These are phyloP conservation scores for Argyrosomus regius DNA, from an alignment of 2,797 vertebrate genomes.

Conservation along the genomic window DNA sequence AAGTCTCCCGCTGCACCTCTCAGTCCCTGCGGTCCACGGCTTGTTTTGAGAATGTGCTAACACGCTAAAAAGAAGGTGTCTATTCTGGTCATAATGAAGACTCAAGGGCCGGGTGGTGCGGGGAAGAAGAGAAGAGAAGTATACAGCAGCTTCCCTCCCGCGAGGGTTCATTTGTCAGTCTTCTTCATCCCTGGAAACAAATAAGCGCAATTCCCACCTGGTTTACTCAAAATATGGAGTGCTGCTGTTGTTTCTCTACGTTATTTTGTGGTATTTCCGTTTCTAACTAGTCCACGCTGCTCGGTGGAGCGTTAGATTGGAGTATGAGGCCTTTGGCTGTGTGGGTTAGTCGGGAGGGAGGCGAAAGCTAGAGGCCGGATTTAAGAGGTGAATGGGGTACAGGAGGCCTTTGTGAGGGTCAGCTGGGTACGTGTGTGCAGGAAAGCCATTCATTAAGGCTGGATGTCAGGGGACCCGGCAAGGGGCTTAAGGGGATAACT, in stretches of 20 bases:
- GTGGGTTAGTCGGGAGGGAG: slow-evolving; percentile 26
- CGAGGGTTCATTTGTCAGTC: slow-evolving; percentile 84
- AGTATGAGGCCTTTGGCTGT: slow-evolving; percentile 54
- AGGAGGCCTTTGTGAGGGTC: slow-evolving; percentile 53
- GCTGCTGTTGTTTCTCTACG: slow-evolving; percentile 70
- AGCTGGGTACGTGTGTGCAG: slow-evolving; percentile 45
- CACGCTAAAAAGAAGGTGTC: slow-evolving; percentile 81
- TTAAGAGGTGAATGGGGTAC: slow-evolving; percentile 47
- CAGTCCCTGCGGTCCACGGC: slow-evolving; percentile 73
- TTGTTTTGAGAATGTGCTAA: slow-evolving; percentile 85
- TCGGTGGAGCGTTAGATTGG: slow-evolving; percentile 36
- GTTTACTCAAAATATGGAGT: slow-evolving; percentile 64
- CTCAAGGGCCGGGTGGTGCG: slow-evolving; percentile 74
- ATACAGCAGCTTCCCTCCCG: slow-evolving; percentile 70
- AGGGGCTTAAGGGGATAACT: slow-evolving; percentile 64
- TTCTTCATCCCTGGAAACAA: slow-evolving; percentile 84
- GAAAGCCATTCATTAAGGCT: slow-evolving; percentile 71
- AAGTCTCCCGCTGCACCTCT: slow-evolving; percentile 65
- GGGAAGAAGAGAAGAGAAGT: slow-evolving; percentile 66
- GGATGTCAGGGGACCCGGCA: slow-evolving; percentile 70
- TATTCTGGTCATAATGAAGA: slow-evolving; percentile 87
- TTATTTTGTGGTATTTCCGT: slow-evolving; percentile 43
- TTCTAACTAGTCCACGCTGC: slow-evolving; percentile 59
- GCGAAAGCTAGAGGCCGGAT: slow-evolving; percentile 54
- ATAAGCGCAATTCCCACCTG: slow-evolving; percentile 80